phyloP scores from a whole-genome alignment of 2,113 vertebrate species.

The Sylvilagus bachmani region DNA sequence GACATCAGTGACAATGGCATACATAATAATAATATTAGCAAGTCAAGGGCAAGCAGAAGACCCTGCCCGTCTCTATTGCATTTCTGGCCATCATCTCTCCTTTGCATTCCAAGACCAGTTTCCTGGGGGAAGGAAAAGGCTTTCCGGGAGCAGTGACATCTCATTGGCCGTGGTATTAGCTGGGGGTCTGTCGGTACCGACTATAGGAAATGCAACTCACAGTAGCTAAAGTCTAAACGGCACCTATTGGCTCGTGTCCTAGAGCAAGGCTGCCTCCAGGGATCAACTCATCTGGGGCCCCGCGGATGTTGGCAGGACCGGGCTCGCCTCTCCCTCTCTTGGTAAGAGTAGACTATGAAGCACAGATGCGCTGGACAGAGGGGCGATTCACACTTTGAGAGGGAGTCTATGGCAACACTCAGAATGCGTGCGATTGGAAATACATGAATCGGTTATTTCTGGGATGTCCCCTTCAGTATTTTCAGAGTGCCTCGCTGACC shows the following conservation, averaged over 20 bases:
- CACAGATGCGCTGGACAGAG: too few species aligned
- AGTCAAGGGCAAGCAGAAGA: not conserved
- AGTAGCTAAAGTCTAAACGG: not conserved
- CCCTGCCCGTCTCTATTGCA: not conserved
- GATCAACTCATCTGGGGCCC: not conserved
- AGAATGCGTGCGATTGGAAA: too few species aligned
- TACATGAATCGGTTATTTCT: too few species aligned
- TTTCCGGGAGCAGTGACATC: not conserved
- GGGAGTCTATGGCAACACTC: too few species aligned
- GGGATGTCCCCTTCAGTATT: too few species aligned
- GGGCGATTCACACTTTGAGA: too few species aligned
- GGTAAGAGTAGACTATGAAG: too few species aligned
- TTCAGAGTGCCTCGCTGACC: too few species aligned
- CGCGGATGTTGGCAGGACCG: not conserved
- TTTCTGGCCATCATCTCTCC: not conserved
- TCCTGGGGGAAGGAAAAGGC: not conserved
- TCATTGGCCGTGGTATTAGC: not conserved
- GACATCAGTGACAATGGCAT: not conserved
- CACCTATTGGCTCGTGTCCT: not conserved
- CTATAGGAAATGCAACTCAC: constrained; percentile 21
- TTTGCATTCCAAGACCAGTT: constrained; percentile 3
- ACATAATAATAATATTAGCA: not conserved
- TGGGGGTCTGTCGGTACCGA: not conserved
- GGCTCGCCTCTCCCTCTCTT: not conserved
- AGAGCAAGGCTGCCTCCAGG: not conserved